Base-by-base conservation (phyloP, 35 echinoderm and acorn worm species). In the Apostichopus japonicus region DNA sequence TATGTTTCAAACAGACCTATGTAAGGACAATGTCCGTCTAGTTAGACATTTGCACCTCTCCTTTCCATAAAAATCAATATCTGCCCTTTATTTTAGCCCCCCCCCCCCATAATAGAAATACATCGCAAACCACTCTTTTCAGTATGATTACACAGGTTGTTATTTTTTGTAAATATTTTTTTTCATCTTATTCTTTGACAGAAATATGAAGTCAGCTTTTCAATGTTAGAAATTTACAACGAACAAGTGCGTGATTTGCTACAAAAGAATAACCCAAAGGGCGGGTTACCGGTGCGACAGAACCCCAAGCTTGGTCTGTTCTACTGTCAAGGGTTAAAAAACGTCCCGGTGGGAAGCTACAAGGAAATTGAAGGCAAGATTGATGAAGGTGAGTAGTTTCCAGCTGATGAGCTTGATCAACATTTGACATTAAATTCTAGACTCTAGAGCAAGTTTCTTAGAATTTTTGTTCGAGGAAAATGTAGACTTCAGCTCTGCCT, bases 171-270 rank as follows among this genome's bases (percentile, higher is more conserved):
- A 44, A 87, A 55, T 84, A 55, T 57, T 62, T 90, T 57, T 62
- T 90, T 88, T 90, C 51, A 44, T 4, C 2, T 44, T 44, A 44
- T 84, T 86, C 65, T n/a, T 54, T 51, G 78, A 6, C 73, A 98
- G 97, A 98, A 98, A 98, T 98, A 98, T 88, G 95, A 98, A 88
- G 95, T 98, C 65, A 96, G 91, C 44, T 96, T 96, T 72, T 98
- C 97, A 33, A 98, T 98, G 97, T 91, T 98, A 56, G 95, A 98
- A 86, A 98, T 98, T 71, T 98, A 98, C 93, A 98, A 98, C 91
- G 97, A 98, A 77, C 97, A 98, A 90, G 97, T 98, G 0, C 94
- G 97, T 91, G 97, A 98, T 72, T 70, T 98, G 16, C 75, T 98
- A 54, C 95, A 98, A 73, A 98, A 98, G 91, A 92, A 53, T 75